phyloP scores from a whole-genome alignment of 1,140 invertebrate species.

The Drosophila burlai region DNA sequence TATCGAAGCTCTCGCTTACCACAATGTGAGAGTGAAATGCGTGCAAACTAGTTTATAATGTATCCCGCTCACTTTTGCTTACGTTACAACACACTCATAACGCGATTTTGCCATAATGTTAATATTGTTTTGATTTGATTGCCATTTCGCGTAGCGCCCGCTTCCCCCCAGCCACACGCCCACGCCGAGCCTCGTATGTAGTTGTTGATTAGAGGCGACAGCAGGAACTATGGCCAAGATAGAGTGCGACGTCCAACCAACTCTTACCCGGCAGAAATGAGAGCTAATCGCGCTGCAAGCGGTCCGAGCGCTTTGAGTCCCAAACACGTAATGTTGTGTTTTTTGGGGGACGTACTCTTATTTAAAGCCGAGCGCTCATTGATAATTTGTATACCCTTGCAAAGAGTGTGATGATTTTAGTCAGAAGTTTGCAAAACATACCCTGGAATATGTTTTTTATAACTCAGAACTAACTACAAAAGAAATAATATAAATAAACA shows the following conservation, averaged over 20 bases:
- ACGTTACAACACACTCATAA: slow-evolving; percentile 30
- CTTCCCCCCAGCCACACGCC: slow-evolving; percentile 9
- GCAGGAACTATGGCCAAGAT: slow-evolving; percentile 7
- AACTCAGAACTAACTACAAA: neutral
- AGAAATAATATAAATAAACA: too few relatives aligned
- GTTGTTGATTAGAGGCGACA: slow-evolving; percentile 20
- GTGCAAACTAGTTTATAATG: slow-evolving; percentile 55
- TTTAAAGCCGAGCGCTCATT: slow-evolving; percentile 52
- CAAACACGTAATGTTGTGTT: slow-evolving; percentile 56
- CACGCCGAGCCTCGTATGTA: neutral
- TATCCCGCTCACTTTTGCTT: slow-evolving; percentile 57
- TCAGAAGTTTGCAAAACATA: neutral
- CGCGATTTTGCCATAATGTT: slow-evolving; percentile 10
- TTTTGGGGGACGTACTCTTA: slow-evolving; percentile 50
- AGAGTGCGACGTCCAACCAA: slow-evolving; percentile 2
- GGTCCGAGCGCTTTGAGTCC: slow-evolving; percentile 39
- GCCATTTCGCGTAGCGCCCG: too few relatives aligned
- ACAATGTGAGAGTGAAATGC: slow-evolving; percentile 42
- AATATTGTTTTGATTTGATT: slow-evolving; percentile 19
- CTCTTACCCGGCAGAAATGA: slow-evolving; percentile 49
- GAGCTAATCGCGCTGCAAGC: slow-evolving; percentile 10
- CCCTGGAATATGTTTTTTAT: neutral
- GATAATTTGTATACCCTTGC: slow-evolving; percentile 22
- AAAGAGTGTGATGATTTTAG: neutral
- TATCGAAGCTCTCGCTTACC: slow-evolving; percentile 7